Evolutionary conservation across 2,113 vertebrate species (phyloP), one percentile per base, ranked within the genome.

Genomic region (Cyprinodon tularosa): DNA sequence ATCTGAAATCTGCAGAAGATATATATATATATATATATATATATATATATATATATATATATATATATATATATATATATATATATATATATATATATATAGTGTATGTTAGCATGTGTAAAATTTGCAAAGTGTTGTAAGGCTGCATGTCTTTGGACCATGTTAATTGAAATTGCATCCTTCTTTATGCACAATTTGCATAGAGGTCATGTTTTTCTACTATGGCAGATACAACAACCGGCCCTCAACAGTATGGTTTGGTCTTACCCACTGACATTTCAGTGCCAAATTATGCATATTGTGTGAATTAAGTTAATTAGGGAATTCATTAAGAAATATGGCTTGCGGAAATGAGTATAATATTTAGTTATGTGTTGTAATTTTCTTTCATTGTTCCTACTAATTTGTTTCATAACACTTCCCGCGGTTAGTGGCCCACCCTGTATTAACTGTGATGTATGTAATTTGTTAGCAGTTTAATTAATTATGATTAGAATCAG

Each of bases 381-480:
- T 96, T 97, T 96, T 96, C 94, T 95, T 89, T 93, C 95, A 96
- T 95, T 96, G 95, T 96, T 95, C 93, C 94, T 94, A 93, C 94
- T 96, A 95, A 97, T 96, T 96, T 97, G 93, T 95, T 95, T 96
- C 93, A 91, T 96, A 96, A 96, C 95, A 94, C 91, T 96, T 95
- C 92, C 92, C 94, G 94, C 93, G 90, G 93, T 96, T 94, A 93
- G 96, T 94, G 29, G 29, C 81, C 85, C 94, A 93, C 92, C 90
- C 90, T 68, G 89, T 92, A 83, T 91, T 93, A 93, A 89, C 92
- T 93, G 95, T 96, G 95, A 96, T 97, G 93, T 95, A 96, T 97
- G 92, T 91, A 94, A 94, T 96, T 97, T 97, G 96, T 97, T 97
- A 96, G 95, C 93, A 93, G 93, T 96, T 96, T 95, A 96, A 98